A percentile compares a stretch with the other conserved stretches of the same genome.
phyloP scores from a whole-genome alignment of 2,888 invertebrate genomes.

The Phasia obesa region DNA sequence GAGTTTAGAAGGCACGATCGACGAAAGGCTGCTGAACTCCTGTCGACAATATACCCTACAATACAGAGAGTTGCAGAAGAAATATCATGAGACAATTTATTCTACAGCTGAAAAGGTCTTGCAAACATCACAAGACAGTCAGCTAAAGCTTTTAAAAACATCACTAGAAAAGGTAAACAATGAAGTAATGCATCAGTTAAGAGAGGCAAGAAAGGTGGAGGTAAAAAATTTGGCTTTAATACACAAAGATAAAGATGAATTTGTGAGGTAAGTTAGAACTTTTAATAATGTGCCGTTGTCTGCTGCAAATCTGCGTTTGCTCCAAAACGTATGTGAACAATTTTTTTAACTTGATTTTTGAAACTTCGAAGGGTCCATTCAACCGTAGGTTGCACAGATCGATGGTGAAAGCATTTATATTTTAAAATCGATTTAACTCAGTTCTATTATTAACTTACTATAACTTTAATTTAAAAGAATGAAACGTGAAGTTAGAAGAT shows the following conservation, averaged over 20 bases:
- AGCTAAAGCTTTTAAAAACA: conserved; percentile 89
- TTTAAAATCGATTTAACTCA: neutral
- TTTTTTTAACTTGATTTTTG: too few relatives aligned
- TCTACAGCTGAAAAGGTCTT: conserved; percentile 91
- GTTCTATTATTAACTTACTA: neutral
- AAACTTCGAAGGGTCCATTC: too few relatives aligned
- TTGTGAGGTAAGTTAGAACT: conserved; percentile 87
- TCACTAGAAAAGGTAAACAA: conserved; percentile 88
- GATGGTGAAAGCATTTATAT: neutral
- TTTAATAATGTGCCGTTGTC: neutral
- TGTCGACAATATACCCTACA: conserved; percentile 87
- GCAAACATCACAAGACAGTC: conserved; percentile 89
- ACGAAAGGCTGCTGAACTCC: conserved; percentile 85
- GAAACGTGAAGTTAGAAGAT: conserved; percentile 82
- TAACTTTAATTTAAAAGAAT: conserved; percentile 75
- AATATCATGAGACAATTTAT: conserved; percentile 92
- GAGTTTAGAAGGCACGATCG: conserved; percentile 84
- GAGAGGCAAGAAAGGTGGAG: conserved; percentile 92
- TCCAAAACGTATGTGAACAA: too few relatives aligned
- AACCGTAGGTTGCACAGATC: neutral
- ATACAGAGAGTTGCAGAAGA: conserved; percentile 90
- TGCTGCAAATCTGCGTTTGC: neutral
- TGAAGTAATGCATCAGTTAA: conserved; percentile 91
- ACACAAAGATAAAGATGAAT: conserved; percentile 95
- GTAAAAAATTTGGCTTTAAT: conserved; percentile 93